Evolutionary conservation across 2,888 invertebrate species (phyloP).

Genomic region (Hypselothyrea guttata): DNA sequence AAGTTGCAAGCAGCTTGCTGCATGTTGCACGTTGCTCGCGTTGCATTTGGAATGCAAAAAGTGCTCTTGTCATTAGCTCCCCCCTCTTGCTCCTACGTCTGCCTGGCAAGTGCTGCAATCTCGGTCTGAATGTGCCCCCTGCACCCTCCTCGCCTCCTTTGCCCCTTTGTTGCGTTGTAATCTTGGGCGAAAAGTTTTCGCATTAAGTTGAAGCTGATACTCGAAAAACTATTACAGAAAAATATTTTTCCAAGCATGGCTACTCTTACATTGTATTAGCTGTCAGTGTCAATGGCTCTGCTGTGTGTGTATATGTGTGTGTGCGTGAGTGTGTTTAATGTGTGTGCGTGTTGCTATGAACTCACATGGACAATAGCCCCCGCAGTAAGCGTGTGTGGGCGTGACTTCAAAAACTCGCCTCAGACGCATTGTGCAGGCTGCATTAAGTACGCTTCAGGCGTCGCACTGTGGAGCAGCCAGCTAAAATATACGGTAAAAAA

Average conservation of each 20-base stretch:
- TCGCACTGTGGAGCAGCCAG: not conserved
- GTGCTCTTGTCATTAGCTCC: slow-evolving; percentile 54
- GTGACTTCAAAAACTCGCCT: slow-evolving; percentile 5
- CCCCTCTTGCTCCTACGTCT: slow-evolving; percentile 1
- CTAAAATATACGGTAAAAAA: slow-evolving; percentile 12
- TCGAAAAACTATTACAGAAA: slow-evolving; percentile 73
- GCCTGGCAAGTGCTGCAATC: slow-evolving; percentile 29
- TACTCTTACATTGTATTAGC: slow-evolving; percentile 55
- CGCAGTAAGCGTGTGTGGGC: slow-evolving; percentile 12
- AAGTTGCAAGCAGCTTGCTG: slow-evolving; percentile 32
- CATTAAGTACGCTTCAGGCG: not conserved
- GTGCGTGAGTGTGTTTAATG: slow-evolving; percentile 5
- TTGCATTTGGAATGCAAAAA: slow-evolving; percentile 41
- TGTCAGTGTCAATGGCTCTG: slow-evolving; percentile 23
- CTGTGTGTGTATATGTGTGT: slow-evolving; percentile 5
- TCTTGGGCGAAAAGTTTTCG: slow-evolving; percentile 63
- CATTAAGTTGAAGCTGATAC: slow-evolving; percentile 68
- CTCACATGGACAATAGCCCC: slow-evolving; percentile 36
- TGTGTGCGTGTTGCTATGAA: slow-evolving; percentile 32
- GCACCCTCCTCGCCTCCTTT: not conserved
- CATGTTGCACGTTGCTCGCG: slow-evolving; percentile 23
- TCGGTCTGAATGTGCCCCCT: slow-evolving; percentile 22
- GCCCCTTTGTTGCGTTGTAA: slow-evolving; percentile 33
- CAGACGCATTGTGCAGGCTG: not conserved
- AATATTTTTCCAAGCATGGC: slow-evolving; percentile 60